These are phyloP conservation scores for Phyllostomus discolor DNA, from an alignment of 2,113 vertebrate genomes.

Conservation along the genomic window DNA sequence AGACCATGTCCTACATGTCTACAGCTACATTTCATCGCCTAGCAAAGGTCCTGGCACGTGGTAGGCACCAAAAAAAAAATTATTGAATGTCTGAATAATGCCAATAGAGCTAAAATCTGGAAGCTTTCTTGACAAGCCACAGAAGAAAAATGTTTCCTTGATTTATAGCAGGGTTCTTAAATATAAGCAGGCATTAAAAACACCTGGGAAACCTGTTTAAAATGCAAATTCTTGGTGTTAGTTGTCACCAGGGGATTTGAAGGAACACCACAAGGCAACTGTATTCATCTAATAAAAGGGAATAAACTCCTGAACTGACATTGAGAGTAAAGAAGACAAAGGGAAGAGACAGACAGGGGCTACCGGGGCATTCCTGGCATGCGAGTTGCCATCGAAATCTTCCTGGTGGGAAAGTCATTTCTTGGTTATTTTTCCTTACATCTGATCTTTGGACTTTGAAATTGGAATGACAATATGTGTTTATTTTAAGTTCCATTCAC, in stretches of 20 bases:
- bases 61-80: background rate
- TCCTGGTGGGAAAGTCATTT: background rate
- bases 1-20: background rate
- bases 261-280: background rate
- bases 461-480: background rate
- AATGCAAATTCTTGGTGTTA: slow-evolving; percentile 15
- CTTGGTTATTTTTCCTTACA: background rate
- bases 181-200: slow-evolving; percentile 16
- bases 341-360: background rate
- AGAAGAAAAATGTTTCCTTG: slow-evolving; percentile 5
- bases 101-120: background rate
- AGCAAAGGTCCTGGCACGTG: background rate
- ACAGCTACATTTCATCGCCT: background rate
- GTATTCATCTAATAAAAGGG: background rate
- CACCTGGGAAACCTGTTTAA: background rate
- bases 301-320: background rate
- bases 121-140: background rate
- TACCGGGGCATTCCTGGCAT: background rate
- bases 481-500: slow-evolving; percentile 39
- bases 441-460: slow-evolving; percentile 21
- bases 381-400: background rate
- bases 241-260: background rate
- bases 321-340: background rate
- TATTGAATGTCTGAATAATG: background rate
- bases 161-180: slow-evolving; percentile 38